These are phyloP conservation scores for Diaperis boleti DNA, from an alignment of 2,888 invertebrate genomes.

Conservation along the genomic window DNA sequence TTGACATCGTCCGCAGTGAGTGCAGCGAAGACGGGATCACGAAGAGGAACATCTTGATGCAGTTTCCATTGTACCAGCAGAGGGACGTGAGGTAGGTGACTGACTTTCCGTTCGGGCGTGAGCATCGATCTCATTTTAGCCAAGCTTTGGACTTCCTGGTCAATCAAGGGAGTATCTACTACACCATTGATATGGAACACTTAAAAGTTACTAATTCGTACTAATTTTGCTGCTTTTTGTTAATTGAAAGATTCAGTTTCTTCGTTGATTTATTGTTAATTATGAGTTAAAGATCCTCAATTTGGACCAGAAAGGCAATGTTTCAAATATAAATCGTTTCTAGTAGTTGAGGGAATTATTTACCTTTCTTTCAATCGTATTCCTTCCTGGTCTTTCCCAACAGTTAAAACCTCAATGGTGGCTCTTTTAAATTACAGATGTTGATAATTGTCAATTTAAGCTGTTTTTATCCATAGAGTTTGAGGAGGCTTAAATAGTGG, in stretches of 20 bases:
- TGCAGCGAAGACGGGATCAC: conserved; percentile 53
- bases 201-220: conserved; percentile 67
- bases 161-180: conserved; percentile 83
- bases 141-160: conserved; percentile 76
- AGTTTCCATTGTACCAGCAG: conserved; percentile 58
- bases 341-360: too few relatives aligned
- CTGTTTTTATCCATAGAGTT: too few relatives aligned
- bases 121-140: conserved; percentile 61
- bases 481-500: too few relatives aligned
- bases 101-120: not conserved
- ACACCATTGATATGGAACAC: conserved; percentile 83
- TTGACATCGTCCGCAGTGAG: conserved; percentile 55
- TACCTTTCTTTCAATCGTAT: too few relatives aligned
- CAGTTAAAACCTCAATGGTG: too few relatives aligned
- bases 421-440: too few relatives aligned
- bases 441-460: too few relatives aligned
- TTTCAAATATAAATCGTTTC: too few relatives aligned
- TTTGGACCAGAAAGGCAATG: too few relatives aligned
- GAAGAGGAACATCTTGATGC: conserved; percentile 51
- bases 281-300: too few relatives aligned
- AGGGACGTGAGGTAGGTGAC: conserved; percentile 60
- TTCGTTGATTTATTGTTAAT: not conserved
- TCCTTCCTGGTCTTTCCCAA: too few relatives aligned
- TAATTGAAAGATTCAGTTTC: too few relatives aligned
- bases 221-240: not conserved